Evolutionary conservation across 2,113 vertebrate genomes (phyloP).

Genomic region (Bubalus kerabau): DNA sequence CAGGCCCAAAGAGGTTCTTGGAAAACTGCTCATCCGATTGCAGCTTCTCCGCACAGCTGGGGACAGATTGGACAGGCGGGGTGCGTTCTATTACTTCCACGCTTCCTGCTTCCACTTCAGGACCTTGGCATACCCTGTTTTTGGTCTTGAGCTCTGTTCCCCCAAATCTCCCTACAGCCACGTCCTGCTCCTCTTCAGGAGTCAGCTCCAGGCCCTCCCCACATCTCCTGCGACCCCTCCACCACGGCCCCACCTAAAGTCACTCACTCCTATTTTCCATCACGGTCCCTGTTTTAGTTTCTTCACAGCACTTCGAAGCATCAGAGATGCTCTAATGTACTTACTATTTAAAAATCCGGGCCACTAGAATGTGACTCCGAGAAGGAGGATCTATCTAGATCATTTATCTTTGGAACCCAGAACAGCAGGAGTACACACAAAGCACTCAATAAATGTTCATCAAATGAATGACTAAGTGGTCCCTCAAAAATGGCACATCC

Average conservation of each 20-base stretch:
- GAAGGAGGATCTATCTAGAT: not conserved
- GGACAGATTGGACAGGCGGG: not conserved
- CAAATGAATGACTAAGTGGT: not conserved
- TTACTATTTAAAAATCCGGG: not conserved
- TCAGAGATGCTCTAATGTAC: no score
- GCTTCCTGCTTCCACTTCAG: not conserved
- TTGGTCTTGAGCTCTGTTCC: not conserved
- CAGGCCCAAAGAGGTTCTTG: constrained; percentile 89
- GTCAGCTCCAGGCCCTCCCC: not conserved
- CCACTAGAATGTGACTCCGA: not conserved
- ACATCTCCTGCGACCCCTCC: no score
- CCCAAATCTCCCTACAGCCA: fast-evolving
- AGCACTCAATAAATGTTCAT: not conserved
- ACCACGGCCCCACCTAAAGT: not conserved
- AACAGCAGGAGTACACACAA: not conserved
- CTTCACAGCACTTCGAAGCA: not conserved
- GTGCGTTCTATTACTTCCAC: fast-evolving
- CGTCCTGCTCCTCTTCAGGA: not conserved
- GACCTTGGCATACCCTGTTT: not conserved
- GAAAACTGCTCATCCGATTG: constrained; percentile 41
- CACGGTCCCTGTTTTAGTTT: not conserved
- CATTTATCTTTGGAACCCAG: not conserved
- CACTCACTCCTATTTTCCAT: not conserved
- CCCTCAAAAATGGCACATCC: not conserved
- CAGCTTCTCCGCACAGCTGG: constrained; percentile 48